Percentiles rank a stretch among this genome's conserved stretches.
Conservation (phyloP, 2,113 vertebrate genomes). For the Zosterops hypoxanthus region DNA sequence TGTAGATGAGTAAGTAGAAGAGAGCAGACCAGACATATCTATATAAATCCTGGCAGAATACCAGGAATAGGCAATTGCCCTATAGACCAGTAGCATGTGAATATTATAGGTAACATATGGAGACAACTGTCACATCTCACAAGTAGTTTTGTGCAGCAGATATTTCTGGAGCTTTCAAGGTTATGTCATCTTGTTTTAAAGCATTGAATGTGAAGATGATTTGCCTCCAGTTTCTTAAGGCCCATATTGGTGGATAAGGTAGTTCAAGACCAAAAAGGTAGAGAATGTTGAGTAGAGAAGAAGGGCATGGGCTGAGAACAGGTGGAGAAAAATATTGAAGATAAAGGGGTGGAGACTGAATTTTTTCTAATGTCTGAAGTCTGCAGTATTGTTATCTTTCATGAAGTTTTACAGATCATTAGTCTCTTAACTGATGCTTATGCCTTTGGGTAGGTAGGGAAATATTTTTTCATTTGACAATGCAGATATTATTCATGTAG, state of each 20-base stretch:
- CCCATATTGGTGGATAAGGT: background rate
- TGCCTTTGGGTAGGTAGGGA: background rate
- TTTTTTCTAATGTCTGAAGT: background rate
- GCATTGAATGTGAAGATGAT: background rate
- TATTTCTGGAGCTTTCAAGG: background rate
- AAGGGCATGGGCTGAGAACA: rapidly evolving
- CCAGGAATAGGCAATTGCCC: background rate
- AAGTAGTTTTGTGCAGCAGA: background rate
- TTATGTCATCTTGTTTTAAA: background rate
- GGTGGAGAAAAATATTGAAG: background rate
- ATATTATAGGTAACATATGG: background rate
- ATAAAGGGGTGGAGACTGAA: background rate
- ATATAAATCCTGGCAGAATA: background rate
- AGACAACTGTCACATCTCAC: background rate
- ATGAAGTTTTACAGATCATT: constrained; percentile 14
- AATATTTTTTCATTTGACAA: background rate
- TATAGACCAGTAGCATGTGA: background rate
- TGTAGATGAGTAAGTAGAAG: background rate
- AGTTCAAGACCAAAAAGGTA: background rate
- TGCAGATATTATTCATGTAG: background rate
- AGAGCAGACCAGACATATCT: background rate
- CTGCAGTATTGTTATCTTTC: background rate
- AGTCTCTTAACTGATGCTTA: background rate
- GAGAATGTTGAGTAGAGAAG: background rate
- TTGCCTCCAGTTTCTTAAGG: background rate